These are phyloP conservation scores for Borostomias antarcticus DNA, from an alignment of 2,797 vertebrate species.

Conservation along the genomic window DNA sequence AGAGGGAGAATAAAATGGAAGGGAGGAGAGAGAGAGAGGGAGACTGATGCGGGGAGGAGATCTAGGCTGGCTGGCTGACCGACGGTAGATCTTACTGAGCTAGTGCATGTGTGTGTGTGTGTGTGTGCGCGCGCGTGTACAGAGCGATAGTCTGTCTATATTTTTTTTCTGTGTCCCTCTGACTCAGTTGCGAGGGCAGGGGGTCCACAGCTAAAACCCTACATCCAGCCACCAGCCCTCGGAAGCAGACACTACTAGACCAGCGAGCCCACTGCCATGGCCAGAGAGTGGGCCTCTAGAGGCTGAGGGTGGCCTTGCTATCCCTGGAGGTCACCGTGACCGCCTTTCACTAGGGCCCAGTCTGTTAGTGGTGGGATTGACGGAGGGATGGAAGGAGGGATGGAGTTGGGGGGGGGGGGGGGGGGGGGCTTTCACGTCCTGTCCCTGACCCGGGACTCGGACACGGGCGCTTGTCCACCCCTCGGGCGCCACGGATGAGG, in stretches of 20 bases:
- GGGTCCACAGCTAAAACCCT: no score
- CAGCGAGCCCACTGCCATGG: no score
- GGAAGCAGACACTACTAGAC: no score
- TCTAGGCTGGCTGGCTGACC: conserved; percentile 82
- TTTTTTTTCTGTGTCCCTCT: no score
- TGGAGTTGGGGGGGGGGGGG: conserved; percentile 8
- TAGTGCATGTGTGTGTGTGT: no score
- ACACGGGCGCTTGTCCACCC: no score
- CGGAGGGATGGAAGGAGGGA: conserved; percentile 23
- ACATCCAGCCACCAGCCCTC: no score
- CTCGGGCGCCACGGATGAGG: no score
- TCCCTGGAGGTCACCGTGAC: conserved; percentile 59
- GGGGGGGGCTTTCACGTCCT: conserved; percentile 23
- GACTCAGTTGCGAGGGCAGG: background rate
- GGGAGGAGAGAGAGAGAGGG: conserved; percentile 18
- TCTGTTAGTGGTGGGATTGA: conserved; percentile 36
- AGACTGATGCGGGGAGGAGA: background rate
- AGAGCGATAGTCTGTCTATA: no score
- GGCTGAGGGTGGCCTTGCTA: conserved; percentile 16
- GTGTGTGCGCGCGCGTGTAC: no score
- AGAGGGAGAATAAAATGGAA: background rate
- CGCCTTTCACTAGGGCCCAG: conserved; percentile 47
- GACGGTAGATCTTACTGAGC: no score
- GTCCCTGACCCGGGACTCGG: no score
- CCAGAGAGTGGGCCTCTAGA: background rate